Evolutionary conservation across 2,113 vertebrate genomes (phyloP).

Genomic region (Lophochroa leadbeateri): DNA sequence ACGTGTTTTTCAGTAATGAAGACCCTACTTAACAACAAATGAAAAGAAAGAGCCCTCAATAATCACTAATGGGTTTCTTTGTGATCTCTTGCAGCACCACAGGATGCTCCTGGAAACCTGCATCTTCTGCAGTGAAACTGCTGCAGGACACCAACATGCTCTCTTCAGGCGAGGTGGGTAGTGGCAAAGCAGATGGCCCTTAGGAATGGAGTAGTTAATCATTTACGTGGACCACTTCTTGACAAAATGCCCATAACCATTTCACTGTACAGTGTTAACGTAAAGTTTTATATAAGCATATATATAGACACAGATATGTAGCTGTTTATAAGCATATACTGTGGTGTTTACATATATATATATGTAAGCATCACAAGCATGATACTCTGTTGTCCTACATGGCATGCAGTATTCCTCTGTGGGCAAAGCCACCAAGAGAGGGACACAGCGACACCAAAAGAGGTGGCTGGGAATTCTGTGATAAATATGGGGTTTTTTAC

Average conservation of each 20-base stretch:
- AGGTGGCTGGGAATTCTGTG: neutral
- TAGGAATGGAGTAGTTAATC: neutral
- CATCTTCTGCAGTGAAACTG: too few species aligned
- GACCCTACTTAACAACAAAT: accelerated
- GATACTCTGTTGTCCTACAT: neutral
- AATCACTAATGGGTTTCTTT: neutral
- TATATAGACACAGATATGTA: neutral
- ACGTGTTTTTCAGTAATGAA: neutral
- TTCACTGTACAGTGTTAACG: too few species aligned
- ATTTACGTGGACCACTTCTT: neutral
- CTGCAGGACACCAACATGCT: accelerated
- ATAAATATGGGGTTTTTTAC: accelerated
- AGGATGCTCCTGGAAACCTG: accelerated
- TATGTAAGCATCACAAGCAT: neutral
- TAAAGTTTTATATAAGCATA: neutral
- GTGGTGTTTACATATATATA: neutral
- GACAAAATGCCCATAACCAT: neutral
- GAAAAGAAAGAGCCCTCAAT: neutral
- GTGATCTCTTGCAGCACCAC: neutral
- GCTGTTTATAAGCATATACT: neutral
- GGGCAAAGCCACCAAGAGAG: neutral
- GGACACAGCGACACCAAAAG: too few species aligned
- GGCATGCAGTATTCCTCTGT: neutral
- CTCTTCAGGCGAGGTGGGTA: neutral
- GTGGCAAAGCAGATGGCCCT: neutral